phyloP scores from a whole-genome alignment of 2,888 invertebrate species.

The Baronia brevicornis region DNA sequence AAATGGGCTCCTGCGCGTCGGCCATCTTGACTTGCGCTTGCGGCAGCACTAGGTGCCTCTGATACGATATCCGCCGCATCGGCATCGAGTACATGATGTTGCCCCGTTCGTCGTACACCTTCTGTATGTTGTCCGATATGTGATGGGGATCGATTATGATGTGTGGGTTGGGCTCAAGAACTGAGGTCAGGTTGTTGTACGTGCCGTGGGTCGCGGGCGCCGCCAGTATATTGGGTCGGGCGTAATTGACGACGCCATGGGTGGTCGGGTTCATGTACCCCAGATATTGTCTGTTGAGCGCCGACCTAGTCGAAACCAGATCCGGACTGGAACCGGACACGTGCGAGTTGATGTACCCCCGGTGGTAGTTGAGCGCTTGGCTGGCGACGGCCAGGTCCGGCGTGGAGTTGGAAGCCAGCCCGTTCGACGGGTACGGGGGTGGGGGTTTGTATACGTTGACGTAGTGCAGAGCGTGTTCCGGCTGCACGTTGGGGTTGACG shows the following conservation, averaged over 20 bases:
- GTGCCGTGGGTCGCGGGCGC: conserved; percentile 79
- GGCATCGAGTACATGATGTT: conserved; percentile 80
- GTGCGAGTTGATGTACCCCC: conserved; percentile 68
- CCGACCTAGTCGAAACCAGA: conserved; percentile 82
- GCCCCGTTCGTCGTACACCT: conserved; percentile 77
- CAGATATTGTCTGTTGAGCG: conserved; percentile 69
- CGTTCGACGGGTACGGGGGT: conserved; percentile 87
- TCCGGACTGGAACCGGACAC: conserved; percentile 87
- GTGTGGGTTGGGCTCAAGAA: conserved; percentile 65
- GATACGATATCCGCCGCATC: conserved; percentile 59
- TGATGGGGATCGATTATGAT: conserved; percentile 76
- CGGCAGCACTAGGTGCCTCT: conserved; percentile 68
- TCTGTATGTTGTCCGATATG: conserved; percentile 76
- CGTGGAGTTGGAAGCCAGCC: conserved; percentile 87
- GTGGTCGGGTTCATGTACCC: conserved; percentile 47
- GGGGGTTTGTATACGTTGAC: conserved; percentile 87
- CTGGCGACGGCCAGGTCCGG: conserved; percentile 87
- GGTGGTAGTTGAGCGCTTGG: conserved; percentile 70
- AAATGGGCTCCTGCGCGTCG: conserved; percentile 82
- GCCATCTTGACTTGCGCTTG: conserved; percentile 50
- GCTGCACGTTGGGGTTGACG: conserved; percentile 52
- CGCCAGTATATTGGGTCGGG: conserved; percentile 47
- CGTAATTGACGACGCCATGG: conserved; percentile 49
- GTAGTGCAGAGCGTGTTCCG: conserved; percentile 70
- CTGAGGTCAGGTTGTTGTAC: conserved; percentile 82